phyloP scores from a whole-genome alignment of 2,113 vertebrate genomes.

The Oryzias curvinotus region DNA sequence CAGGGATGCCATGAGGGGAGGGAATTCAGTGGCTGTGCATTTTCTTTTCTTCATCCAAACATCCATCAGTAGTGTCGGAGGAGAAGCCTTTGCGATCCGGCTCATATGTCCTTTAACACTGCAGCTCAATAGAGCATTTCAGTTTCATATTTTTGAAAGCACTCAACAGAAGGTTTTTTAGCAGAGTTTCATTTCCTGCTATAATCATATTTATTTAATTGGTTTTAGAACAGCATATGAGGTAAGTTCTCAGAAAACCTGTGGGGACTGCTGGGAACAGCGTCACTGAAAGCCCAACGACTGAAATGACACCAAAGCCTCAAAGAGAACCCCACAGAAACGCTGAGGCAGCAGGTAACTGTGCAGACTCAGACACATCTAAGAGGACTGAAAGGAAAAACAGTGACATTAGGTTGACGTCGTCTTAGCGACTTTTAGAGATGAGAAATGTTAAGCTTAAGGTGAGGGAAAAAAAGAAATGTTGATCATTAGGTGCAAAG shows the following conservation, averaged over 20 bases:
- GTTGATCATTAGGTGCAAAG: conserved; percentile 7
- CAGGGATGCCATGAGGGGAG: conserved; percentile 50
- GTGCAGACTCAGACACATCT: neutral
- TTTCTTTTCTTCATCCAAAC: conserved; percentile 55
- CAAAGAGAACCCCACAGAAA: conserved; percentile 19
- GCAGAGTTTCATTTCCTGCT: neutral
- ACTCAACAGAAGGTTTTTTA: conserved; percentile 2
- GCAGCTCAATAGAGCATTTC: conserved; percentile 30
- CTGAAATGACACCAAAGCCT: conserved; percentile 14
- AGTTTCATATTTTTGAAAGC: conserved; percentile 3
- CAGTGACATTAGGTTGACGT: conserved; percentile 3
- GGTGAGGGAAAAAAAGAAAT: conserved; percentile 21
- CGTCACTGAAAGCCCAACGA: conserved; percentile 33
- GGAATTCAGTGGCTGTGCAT: conserved; percentile 40
- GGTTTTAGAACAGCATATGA: conserved; percentile 17
- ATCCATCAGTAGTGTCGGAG: conserved; percentile 27
- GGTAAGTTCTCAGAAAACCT: conserved; percentile 33
- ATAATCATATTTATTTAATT: neutral
- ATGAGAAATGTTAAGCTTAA: conserved; percentile 25
- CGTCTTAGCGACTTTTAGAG: conserved; percentile 18
- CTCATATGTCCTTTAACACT: conserved; percentile 31
- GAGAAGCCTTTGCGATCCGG: conserved; percentile 29
- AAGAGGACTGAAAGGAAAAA: conserved; percentile 28
- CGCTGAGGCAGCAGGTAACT: conserved; percentile 18
- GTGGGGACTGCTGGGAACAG: conserved; percentile 56